These are phyloP conservation scores for Oryzaephilus surinamensis DNA, from an alignment of 1,140 invertebrate species.

Conservation along the genomic window DNA sequence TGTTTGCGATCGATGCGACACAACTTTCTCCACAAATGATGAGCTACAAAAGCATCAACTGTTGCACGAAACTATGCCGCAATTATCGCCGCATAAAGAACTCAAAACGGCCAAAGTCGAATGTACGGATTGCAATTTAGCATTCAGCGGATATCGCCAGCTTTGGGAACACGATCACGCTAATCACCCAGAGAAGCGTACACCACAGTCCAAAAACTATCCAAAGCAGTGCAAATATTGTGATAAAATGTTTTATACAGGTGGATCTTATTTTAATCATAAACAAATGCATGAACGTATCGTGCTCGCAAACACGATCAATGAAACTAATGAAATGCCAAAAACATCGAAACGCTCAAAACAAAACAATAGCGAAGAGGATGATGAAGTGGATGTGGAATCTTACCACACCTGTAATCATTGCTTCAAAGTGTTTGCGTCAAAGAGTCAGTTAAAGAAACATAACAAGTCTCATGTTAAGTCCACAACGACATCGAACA, in stretches of 20 bases:
- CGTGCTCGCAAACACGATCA: slow-evolving; percentile 3
- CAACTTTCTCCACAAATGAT: slow-evolving; percentile 19
- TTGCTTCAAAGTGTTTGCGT: slow-evolving; percentile 32
- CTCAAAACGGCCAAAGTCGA: slow-evolving; percentile 4
- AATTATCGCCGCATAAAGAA: not conserved
- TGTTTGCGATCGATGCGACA: slow-evolving; percentile 26
- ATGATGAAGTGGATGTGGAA: slow-evolving; percentile 18
- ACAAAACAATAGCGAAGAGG: slow-evolving; percentile 4
- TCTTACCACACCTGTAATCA: slow-evolving; percentile 30
- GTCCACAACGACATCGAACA: slow-evolving; percentile 8
- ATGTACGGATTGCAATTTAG: slow-evolving; percentile 21
- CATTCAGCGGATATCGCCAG: slow-evolving; percentile 19
- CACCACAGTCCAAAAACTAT: slow-evolving; percentile 8
- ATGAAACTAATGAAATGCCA: slow-evolving; percentile 3
- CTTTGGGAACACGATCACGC: slow-evolving; percentile 26
- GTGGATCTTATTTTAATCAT: slow-evolving; percentile 22
- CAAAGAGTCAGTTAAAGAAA: slow-evolving; percentile 25
- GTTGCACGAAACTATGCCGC: slow-evolving; percentile 12
- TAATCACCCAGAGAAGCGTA: slow-evolving; percentile 17
- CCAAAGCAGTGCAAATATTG: slow-evolving; percentile 27
- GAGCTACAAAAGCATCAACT: slow-evolving; percentile 23
- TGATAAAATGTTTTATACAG: slow-evolving; percentile 22
- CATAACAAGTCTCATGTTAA: slow-evolving; percentile 30
- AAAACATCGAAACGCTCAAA: not conserved
- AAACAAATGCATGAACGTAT: slow-evolving; percentile 25